Percentiles rank a stretch among this genome's conserved stretches.
Evolutionary conservation across 2,888 invertebrate genomes (phyloP).

Genomic region (Pristionchus exspectatus): DNA sequence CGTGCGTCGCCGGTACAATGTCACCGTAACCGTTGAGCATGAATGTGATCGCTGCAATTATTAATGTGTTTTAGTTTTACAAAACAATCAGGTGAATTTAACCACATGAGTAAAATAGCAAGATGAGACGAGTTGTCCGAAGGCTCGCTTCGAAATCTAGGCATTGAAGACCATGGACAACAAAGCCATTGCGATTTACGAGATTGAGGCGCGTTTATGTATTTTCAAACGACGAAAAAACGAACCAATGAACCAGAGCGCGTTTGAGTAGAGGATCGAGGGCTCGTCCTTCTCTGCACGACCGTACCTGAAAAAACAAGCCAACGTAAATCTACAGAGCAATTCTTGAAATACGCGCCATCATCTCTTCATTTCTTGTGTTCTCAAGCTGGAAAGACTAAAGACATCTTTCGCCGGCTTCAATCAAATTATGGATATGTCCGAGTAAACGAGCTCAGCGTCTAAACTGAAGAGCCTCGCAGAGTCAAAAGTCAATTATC

Average conservation of each 20-base stretch:
- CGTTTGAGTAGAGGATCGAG: conserved; percentile 75
- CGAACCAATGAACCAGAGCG: conserved; percentile 77
- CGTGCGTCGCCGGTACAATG: conserved; percentile 98
- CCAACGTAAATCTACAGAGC: background rate
- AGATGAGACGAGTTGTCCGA: too few relatives aligned
- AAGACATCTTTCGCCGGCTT: background rate
- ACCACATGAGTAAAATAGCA: too few relatives aligned
- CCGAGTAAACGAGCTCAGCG: too few relatives aligned
- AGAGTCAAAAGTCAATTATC: background rate
- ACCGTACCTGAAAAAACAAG: conserved; percentile 60
- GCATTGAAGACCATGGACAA: too few relatives aligned
- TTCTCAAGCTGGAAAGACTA: too few relatives aligned
- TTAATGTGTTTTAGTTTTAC: background rate
- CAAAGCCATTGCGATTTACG: too few relatives aligned
- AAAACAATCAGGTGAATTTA: too few relatives aligned
- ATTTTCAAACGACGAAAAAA: background rate
- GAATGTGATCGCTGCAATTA: conserved; percentile 86
- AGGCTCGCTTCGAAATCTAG: too few relatives aligned
- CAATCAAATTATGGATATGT: background rate
- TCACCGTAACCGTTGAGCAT: conserved; percentile 99
- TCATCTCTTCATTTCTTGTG: too few relatives aligned
- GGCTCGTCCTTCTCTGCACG: conserved; percentile 68
- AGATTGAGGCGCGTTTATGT: background rate
- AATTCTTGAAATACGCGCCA: too few relatives aligned
- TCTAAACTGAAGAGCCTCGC: background rate